phyloP scores from a whole-genome alignment of 2,888 invertebrate genomes.

The Chouioia cunea region DNA sequence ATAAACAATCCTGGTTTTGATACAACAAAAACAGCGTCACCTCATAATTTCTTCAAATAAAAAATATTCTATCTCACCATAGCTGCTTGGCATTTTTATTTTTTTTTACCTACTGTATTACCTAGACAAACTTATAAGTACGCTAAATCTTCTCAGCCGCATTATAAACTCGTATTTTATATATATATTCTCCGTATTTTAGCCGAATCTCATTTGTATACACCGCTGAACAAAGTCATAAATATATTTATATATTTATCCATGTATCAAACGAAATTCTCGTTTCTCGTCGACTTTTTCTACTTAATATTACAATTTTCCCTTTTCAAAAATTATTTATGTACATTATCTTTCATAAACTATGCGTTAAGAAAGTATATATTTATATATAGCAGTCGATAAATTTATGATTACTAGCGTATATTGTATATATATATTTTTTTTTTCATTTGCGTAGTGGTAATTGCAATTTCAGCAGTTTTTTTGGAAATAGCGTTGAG shows the following conservation, averaged over 20 bases:
- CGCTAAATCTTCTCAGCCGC: slow-evolving; percentile 27
- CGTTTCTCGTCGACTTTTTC: slow-evolving; percentile 1
- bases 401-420: slow-evolving; percentile 30
- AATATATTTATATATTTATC: slow-evolving; percentile 34
- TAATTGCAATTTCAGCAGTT: slow-evolving; percentile 32
- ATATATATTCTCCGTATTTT: slow-evolving; percentile 29
- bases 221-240: slow-evolving; percentile 38
- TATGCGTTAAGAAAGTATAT: slow-evolving; percentile 41
- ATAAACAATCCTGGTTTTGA: slow-evolving; percentile 28
- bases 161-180: slow-evolving; percentile 34
- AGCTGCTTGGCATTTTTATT: slow-evolving; percentile 48
- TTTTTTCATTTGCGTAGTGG: slow-evolving; percentile 24
- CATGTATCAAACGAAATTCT: slow-evolving; percentile 18
- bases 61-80: slow-evolving; percentile 45
- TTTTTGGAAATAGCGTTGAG: slow-evolving; percentile 34
- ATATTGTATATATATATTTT: slow-evolving; percentile 31
- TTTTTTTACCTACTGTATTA: slow-evolving; percentile 37
- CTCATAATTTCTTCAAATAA: slow-evolving; percentile 24
- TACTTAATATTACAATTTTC: slow-evolving; percentile 37
- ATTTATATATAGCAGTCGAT: slow-evolving; percentile 30
- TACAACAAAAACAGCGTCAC: slow-evolving; percentile 35
- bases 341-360: slow-evolving; percentile 46
- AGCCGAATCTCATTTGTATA: slow-evolving; percentile 29
- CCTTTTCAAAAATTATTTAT: slow-evolving; percentile 39
- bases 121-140: slow-evolving; percentile 35